phyloP scores from a whole-genome alignment of 2,888 invertebrate species.

The Eupithecia centaureata region DNA sequence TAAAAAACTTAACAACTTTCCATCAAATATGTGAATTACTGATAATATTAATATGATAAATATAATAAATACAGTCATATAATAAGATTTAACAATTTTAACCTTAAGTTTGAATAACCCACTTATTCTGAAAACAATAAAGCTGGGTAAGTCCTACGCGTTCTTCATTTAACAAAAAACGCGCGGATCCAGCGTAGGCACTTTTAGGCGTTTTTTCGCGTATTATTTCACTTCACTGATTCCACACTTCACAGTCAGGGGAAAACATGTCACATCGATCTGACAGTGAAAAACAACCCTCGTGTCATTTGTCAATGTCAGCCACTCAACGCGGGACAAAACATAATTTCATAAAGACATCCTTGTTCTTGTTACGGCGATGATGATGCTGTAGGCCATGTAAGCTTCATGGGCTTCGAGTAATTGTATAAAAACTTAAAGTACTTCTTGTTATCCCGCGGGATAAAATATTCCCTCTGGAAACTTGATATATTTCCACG shows the following conservation, averaged over 20 bases:
- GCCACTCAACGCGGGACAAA: slow-evolving; percentile 74
- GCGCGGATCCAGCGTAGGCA: background rate
- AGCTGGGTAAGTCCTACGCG: background rate
- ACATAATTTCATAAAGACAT: slow-evolving; percentile 82
- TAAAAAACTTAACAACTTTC: too few species aligned
- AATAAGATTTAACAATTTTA: too few species aligned
- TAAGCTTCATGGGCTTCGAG: slow-evolving; percentile 49
- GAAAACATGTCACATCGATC: slow-evolving; percentile 79
- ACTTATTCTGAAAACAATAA: background rate
- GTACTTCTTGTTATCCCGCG: slow-evolving; percentile 29
- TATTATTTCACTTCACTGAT: slow-evolving; percentile 72
- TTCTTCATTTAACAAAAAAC: slow-evolving; percentile 8
- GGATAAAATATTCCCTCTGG: slow-evolving; percentile 22
- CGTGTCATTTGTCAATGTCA: slow-evolving; percentile 81
- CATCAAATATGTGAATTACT: too few species aligned
- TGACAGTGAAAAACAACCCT: slow-evolving; percentile 80
- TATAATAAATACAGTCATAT: too few species aligned
- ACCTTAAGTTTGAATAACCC: background rate
- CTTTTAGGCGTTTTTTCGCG: slow-evolving; percentile 51
- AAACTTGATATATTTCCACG: slow-evolving; percentile 3
- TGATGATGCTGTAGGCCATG: too few species aligned
- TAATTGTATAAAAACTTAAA: slow-evolving; percentile 55
- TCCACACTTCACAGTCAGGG: slow-evolving; percentile 70
- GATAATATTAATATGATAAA: too few species aligned
- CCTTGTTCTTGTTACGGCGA: slow-evolving; percentile 72